Percentiles rank a stretch among this genome's conserved stretches.
These are phyloP conservation scores for Okapia johnstoni DNA, from an alignment of 2,113 vertebrate species.

Conservation along the genomic window DNA sequence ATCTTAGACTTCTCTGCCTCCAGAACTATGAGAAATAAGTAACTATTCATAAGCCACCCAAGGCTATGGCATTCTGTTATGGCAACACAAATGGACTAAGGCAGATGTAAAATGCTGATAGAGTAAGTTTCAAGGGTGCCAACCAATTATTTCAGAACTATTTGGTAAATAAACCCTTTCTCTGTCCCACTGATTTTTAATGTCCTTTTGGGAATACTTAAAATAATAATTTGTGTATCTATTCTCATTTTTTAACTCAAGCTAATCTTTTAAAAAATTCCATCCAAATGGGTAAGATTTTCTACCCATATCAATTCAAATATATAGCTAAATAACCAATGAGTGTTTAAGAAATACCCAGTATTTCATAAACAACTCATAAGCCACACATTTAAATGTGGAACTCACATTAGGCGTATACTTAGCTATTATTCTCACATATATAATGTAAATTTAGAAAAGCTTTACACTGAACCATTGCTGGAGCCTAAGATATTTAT, in stretches of 20 bases:
- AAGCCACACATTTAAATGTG: neutral
- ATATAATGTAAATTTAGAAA: neutral
- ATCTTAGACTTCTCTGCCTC: neutral
- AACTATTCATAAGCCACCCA: neutral
- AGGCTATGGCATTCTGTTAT: neutral
- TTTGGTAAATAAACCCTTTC: neutral
- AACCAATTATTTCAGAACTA: neutral
- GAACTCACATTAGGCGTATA: neutral
- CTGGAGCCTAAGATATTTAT: neutral
- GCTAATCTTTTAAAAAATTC: neutral
- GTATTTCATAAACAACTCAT: conserved; percentile 5
- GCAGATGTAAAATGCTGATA: neutral
- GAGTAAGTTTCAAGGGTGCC: neutral
- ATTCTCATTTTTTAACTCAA: neutral
- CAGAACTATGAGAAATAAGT: neutral
- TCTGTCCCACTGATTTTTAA: neutral
- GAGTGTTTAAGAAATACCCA: neutral
- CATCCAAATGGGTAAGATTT: neutral
- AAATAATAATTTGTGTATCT: neutral
- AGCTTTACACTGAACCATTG: neutral
- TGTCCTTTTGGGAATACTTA: neutral
- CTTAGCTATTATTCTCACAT: neutral
- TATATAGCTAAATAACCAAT: neutral
- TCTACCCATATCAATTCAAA: neutral
- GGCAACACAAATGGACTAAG: neutral